These are phyloP conservation scores for Diplogasteroides magnus DNA, from an alignment of 1,140 invertebrate genomes.

Conservation along the genomic window DNA sequence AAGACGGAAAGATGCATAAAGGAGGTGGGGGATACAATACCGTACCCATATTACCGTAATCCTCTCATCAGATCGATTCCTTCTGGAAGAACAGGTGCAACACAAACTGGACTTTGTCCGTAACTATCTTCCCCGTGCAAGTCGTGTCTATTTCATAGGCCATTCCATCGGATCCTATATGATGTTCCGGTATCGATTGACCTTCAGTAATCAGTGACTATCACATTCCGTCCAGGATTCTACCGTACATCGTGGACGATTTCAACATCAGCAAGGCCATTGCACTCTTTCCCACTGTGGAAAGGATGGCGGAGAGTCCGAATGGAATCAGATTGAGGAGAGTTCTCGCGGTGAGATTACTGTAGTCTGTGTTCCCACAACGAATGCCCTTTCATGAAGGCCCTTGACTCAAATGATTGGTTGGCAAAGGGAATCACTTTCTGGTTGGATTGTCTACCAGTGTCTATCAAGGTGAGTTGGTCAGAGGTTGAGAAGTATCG, in stretches of 20 bases:
- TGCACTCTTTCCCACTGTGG: constrained; percentile 32
- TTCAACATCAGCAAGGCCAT: constrained; percentile 31
- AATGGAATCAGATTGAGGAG: constrained; percentile 25
- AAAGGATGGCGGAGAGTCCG: constrained; percentile 31
- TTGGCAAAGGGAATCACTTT: constrained; percentile 26
- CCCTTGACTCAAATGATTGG: constrained; percentile 32
- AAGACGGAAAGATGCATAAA: constrained; percentile 7
- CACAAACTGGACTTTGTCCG: constrained; percentile 35
- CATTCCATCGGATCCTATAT: constrained; percentile 40
- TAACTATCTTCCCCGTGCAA: constrained; percentile 21
- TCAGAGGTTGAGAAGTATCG: neutral
- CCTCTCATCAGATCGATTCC: constrained; percentile 32
- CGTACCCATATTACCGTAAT: neutral
- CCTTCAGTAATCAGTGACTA: neutral
- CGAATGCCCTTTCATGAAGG: too few species aligned
- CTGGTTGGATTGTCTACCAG: constrained; percentile 28
- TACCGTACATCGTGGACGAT: constrained; percentile 28
- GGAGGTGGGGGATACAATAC: constrained; percentile 7
- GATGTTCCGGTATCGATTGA: constrained; percentile 19
- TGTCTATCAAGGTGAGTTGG: neutral
- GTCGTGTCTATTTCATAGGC: constrained; percentile 25
- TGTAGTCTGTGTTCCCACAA: neutral
- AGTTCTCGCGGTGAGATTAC: constrained; percentile 17
- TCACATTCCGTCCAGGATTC: constrained; percentile 4
- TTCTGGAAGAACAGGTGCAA: constrained; percentile 34